Conservation (phyloP, 2,797 vertebrate species). For the Pithecia hirsuta region DNA sequence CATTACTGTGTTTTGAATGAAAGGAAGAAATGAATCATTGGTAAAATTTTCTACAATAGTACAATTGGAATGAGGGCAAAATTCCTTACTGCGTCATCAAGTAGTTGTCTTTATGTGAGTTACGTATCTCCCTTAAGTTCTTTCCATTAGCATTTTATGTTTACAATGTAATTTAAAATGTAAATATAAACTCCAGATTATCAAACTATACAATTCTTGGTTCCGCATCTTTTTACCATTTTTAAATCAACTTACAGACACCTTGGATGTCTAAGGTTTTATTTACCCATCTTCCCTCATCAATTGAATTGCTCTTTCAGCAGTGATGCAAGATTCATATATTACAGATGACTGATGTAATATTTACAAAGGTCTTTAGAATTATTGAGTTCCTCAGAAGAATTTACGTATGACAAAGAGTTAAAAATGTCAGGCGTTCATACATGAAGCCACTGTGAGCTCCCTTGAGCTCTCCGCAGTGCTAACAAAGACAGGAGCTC, state of each 20-base stretch:
- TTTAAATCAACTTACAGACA: not conserved
- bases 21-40: not conserved
- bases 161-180: not conserved
- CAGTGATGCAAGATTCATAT: not conserved
- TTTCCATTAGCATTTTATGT: not conserved
- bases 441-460: not conserved
- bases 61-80: not conserved
- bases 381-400: not conserved
- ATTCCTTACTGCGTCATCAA: not conserved
- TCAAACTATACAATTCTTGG: not conserved
- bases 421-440: constrained; percentile 27
- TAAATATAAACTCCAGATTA: not conserved
- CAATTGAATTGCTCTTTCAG: not conserved
- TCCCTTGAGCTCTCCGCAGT: not conserved
- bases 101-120: not conserved
- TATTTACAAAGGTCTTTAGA: constrained; percentile 33
- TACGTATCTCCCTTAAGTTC: not conserved
- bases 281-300: not conserved
- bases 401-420: not conserved
- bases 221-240: not conserved
- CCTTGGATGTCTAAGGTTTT: not conserved
- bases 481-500: not conserved
- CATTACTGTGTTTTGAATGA: not conserved
- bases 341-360: not conserved
- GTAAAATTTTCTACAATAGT: not conserved